A percentile compares a stretch with the other conserved stretches of the same genome.
phyloP scores from a whole-genome alignment of 2,113 vertebrate genomes.

The Microtus richardsoni region DNA sequence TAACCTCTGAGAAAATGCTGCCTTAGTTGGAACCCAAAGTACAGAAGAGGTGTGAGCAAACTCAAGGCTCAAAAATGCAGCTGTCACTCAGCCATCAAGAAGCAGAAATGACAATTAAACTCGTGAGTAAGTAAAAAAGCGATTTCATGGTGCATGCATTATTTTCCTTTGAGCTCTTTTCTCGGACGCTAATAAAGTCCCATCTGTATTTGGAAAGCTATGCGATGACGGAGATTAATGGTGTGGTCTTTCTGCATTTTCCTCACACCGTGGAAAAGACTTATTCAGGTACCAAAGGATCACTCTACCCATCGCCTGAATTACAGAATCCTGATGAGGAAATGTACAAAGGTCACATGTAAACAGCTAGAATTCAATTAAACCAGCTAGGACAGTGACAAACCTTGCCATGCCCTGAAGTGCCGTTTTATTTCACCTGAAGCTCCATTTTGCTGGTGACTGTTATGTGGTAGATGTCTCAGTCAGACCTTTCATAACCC shows the following conservation, averaged over 20 bases:
- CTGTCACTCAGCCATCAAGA: constrained; percentile 28
- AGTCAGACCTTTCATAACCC: background rate
- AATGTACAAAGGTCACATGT: background rate
- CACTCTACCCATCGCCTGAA: background rate
- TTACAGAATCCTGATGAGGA: background rate
- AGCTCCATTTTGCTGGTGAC: background rate
- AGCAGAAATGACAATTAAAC: background rate
- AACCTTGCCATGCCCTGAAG: background rate
- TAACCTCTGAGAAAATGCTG: constrained; percentile 5
- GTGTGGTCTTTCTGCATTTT: background rate
- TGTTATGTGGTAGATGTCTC: background rate
- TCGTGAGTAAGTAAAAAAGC: constrained; percentile 2
- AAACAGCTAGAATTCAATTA: constrained; percentile 14
- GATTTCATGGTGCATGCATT: background rate
- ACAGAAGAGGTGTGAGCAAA: background rate
- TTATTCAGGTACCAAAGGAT: background rate
- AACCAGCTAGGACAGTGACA: background rate
- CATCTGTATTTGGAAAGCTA: constrained; percentile 41
- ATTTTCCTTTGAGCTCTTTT: constrained; percentile 30
- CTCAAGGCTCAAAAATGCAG: constrained; percentile 10
- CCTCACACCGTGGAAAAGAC: background rate
- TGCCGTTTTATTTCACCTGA: background rate
- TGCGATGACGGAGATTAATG: background rate
- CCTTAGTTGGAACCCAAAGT: constrained; percentile 15
- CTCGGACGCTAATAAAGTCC: background rate